Percentiles rank a stretch among this genome's conserved stretches.
Evolutionary conservation across 2,888 invertebrate genomes (phyloP).

Genomic region (Tetragnatha montana): DNA sequence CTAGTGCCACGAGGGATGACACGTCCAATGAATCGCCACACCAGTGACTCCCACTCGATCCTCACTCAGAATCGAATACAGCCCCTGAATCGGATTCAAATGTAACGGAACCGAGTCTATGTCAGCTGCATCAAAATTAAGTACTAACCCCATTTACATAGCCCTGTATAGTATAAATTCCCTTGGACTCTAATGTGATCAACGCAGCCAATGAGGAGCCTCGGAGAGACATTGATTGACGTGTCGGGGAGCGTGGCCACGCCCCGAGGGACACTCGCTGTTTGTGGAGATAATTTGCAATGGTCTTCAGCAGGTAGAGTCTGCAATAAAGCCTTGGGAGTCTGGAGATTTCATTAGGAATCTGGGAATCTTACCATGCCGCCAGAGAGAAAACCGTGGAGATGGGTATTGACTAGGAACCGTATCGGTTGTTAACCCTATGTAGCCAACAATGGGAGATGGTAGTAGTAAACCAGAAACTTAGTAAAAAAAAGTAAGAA

Average conservation of each 20-base stretch:
- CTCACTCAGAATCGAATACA: constrained; percentile 12
- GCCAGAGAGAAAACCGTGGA: no score
- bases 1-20: constrained; percentile 6
- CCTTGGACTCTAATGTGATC: constrained; percentile 52
- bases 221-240: constrained; percentile 37
- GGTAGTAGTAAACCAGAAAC: no score
- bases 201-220: constrained; percentile 34
- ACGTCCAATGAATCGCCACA: background rate
- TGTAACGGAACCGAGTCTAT: constrained; percentile 10
- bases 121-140: constrained; percentile 35
- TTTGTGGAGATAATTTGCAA: constrained; percentile 52
- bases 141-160: constrained; percentile 45
- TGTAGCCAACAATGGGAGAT: no score
- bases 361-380: background rate
- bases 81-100: constrained; percentile 22
- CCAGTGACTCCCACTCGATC: background rate
- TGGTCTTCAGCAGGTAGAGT: constrained; percentile 22
- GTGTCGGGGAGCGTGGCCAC: constrained; percentile 11
- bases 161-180: constrained; percentile 40
- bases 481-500: no score
- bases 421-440: background rate
- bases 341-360: constrained; percentile 39
- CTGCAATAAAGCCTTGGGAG: constrained; percentile 43
- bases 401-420: no score
- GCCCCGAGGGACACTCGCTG: constrained; percentile 37